Evolutionary conservation across 2,888 invertebrate genomes (phyloP), one percentile per base, ranked within the genome.

Genomic region (Mesochorus sp.): DNA sequence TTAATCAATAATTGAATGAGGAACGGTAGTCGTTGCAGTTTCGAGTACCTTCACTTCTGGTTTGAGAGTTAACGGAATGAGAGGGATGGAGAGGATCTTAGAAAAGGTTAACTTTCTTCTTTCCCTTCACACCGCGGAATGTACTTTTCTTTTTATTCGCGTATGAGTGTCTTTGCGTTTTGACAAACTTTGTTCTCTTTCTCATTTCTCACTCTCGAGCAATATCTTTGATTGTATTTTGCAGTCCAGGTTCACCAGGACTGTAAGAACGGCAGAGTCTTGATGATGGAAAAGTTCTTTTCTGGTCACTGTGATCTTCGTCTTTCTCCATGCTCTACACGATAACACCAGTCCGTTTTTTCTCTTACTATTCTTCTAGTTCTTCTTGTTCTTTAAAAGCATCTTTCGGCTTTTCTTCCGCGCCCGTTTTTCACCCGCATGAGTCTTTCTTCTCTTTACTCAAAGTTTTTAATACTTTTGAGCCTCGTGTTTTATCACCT

Each of bases 161-260:
- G 59, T 70, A 77, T 73, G 77, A 73, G 79, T 79, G 73, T 57
- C 26, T 71, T 73, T 76, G 67, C 57, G 49, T 31, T 51, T 72
- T 26, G 34, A 59, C 79, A 57, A 77, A 74, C 76, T 67, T 74
- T 73, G 55, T 68, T 57, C 76, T 62, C 57, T 64, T 73, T 67
- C 51, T 55, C 78, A 31, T 31, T 31, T 31, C 6, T 3, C 6
- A 42, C 12, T n/a, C 10, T 24, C 24, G 85, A 70, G 84, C 88
- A 88, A 89, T 89, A 89, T 88, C 88, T 89, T 88, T 89, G 89
- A 90, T 89, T 88, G 88, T 87, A 87, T 88, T 88, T 86, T 31
- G 44, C 75, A 68, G 42, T 83, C 81, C 59, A 26, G 76, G 44
- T 31, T 19, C 76, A 78, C 72, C 53, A 26, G 73, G 57, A 79